Conservation (phyloP, 2,797 vertebrate species). For the Girardinus metallicus region DNA sequence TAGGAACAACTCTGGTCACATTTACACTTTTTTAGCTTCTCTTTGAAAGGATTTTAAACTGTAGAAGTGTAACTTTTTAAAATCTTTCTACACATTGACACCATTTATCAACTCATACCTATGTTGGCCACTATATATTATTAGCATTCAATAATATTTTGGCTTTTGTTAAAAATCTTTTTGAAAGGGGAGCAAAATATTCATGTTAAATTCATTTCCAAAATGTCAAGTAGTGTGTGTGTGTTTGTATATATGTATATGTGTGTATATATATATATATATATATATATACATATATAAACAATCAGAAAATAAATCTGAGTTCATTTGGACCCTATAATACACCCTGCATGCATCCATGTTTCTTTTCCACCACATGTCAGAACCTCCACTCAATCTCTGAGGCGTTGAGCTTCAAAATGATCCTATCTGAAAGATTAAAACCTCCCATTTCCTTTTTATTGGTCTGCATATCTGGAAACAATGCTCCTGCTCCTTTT, state of each 20-base stretch:
- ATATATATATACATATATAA: too few relatives aligned
- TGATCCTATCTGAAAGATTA: constrained; percentile 18
- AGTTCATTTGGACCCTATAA: not conserved
- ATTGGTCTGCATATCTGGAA: constrained; percentile 10
- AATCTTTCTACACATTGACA: not conserved
- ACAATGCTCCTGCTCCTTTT: not conserved
- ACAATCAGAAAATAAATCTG: not conserved
- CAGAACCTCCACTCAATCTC: constrained; percentile 24
- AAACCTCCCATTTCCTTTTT: constrained; percentile 18
- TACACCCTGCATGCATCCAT: not conserved
- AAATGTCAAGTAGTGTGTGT: too few relatives aligned
- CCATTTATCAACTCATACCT: not conserved
- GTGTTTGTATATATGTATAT: too few relatives aligned
- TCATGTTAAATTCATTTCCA: too few relatives aligned
- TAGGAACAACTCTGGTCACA: not conserved
- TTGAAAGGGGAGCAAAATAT: not conserved
- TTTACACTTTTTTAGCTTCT: not conserved
- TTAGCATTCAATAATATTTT: not conserved
- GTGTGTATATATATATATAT: too few relatives aligned
- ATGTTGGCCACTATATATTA: not conserved
- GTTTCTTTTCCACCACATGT: not conserved
- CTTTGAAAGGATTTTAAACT: not conserved
- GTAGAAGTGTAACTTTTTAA: not conserved
- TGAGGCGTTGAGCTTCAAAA: constrained; percentile 33
- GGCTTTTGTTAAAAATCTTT: not conserved